Conservation (phyloP, 2,888 invertebrate species). For the Pachydiplax longipennis region DNA sequence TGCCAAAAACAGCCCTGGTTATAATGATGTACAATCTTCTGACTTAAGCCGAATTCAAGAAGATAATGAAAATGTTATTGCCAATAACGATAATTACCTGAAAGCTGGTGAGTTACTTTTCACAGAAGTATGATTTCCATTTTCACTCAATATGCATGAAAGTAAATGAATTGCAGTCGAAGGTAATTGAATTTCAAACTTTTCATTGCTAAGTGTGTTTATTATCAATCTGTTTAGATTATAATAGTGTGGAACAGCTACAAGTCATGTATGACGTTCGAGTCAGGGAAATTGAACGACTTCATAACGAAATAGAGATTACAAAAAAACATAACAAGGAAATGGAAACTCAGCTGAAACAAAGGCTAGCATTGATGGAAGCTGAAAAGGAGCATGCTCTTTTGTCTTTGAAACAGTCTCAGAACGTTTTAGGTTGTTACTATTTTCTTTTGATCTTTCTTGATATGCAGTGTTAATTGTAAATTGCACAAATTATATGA, state of each 20-base stretch:
- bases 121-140: not conserved
- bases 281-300: conserved; percentile 57
- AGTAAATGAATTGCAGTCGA: not conserved
- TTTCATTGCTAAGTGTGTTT: not conserved
- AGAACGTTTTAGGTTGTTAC: conserved; percentile 67
- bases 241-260: conserved; percentile 56
- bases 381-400: conserved; percentile 69
- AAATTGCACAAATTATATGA: too few species aligned
- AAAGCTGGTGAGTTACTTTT: not conserved
- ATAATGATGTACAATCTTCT: not conserved
- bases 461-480: not conserved
- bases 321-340: conserved; percentile 1
- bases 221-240: not conserved
- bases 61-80: not conserved
- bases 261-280: conserved; percentile 60
- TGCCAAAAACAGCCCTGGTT: conserved; percentile 50
- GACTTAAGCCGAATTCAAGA: not conserved
- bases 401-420: conserved; percentile 68
- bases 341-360: conserved; percentile 51
- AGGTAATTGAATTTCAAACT: not conserved
- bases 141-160: not conserved
- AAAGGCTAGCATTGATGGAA: conserved; percentile 60
- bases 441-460: not conserved
- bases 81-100: not conserved
- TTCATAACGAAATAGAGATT: conserved; percentile 54